Conservation (phyloP, 2,888 invertebrate species). For the Neocrepidodera transversa region DNA sequence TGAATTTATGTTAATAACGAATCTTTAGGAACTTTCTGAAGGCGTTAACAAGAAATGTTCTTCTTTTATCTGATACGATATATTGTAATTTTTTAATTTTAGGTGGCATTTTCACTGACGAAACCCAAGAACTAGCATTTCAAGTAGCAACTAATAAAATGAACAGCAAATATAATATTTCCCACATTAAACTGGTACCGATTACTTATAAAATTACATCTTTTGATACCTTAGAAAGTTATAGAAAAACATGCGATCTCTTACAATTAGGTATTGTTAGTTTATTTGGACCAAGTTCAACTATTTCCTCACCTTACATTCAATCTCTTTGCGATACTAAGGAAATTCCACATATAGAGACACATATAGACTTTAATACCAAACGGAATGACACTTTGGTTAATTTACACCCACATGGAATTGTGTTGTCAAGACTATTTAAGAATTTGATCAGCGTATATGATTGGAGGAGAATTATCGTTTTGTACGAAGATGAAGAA, state of each 20-base stretch:
- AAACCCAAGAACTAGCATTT: conserved; percentile 43
- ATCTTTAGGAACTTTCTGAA: too few species aligned
- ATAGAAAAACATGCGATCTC: conserved; percentile 46
- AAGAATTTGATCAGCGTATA: conserved; percentile 73
- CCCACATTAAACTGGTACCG: conserved; percentile 38
- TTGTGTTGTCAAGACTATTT: conserved; percentile 65
- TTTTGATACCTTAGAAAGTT: conserved; percentile 40
- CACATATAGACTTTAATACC: conserved; percentile 71
- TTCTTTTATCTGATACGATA: too few species aligned
- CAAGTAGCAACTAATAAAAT: conserved; percentile 39
- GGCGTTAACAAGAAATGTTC: too few species aligned
- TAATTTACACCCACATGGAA: conserved; percentile 90
- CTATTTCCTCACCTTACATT: conserved; percentile 66
- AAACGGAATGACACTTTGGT: conserved; percentile 63
- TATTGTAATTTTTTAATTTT: conserved; percentile 13
- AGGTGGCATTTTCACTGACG: conserved; percentile 47
- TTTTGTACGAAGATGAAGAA: conserved; percentile 76
- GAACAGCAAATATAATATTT: conserved; percentile 37
- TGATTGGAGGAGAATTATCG: conserved; percentile 84
- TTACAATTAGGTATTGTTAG: conserved; percentile 64
- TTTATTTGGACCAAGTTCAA: conserved; percentile 70
- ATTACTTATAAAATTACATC: conserved; percentile 33
- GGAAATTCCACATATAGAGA: conserved; percentile 59
- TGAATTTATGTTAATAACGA: too few species aligned
- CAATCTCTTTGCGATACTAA: conserved; percentile 71